phyloP scores from a whole-genome alignment of 2,113 vertebrate species.

The Pedionomus torquatus region DNA sequence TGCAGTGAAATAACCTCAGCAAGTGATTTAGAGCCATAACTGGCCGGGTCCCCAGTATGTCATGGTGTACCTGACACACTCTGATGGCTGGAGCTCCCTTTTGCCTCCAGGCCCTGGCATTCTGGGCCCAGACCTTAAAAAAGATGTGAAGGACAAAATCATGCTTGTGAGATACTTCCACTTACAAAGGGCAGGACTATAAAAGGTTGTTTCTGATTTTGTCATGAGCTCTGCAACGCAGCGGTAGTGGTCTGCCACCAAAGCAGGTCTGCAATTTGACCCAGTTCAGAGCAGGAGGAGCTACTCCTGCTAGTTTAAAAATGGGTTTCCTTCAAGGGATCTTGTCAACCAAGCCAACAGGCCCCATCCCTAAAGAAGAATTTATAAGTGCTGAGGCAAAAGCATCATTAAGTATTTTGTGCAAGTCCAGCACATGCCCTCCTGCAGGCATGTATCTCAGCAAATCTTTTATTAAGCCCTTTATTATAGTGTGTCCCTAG shows the following conservation, averaged over 20 bases:
- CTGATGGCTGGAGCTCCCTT: not conserved
- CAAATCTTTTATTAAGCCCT: not conserved
- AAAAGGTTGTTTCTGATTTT: not conserved
- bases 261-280: not conserved
- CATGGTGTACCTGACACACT: not conserved
- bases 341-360: not conserved
- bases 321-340: not conserved
- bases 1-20: not conserved
- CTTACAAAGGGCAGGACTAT: not conserved
- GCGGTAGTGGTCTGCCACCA: not conserved
- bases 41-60: not conserved
- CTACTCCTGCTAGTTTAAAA: not conserved
- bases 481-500: not conserved
- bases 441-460: not conserved
- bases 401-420: accelerated
- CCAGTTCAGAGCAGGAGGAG: not conserved
- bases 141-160: not conserved
- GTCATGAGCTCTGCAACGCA: not conserved
- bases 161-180: not conserved
- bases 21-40: accelerated
- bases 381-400: not conserved
- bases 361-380: not conserved
- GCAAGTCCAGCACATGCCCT: not conserved
- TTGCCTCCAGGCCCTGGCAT: not conserved
- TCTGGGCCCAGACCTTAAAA: not conserved